These are phyloP conservation scores for Elephas maximus DNA, from an alignment of 2,113 vertebrate genomes.

Conservation along the genomic window DNA sequence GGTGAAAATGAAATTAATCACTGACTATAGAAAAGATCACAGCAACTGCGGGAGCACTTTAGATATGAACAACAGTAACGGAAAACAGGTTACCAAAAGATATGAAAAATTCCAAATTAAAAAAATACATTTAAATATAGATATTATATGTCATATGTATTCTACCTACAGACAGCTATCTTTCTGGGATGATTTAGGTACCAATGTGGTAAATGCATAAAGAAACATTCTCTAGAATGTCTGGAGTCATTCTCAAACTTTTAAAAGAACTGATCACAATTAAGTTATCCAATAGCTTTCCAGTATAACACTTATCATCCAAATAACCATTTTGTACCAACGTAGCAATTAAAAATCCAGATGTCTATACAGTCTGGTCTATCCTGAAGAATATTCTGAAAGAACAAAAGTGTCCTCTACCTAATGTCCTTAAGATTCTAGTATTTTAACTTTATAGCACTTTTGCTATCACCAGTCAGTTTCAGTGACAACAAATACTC, in stretches of 20 bases:
- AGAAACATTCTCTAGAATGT: not conserved
- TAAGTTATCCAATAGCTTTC: constrained; percentile 26
- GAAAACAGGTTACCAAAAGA: not conserved
- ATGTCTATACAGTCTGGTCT: not conserved
- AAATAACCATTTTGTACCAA: not conserved
- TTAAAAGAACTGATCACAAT: constrained; percentile 1
- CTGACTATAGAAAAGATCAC: constrained; percentile 29
- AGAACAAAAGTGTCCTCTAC: not conserved
- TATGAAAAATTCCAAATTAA: constrained; percentile 7
- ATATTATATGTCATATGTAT: not conserved
- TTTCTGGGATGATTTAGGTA: constrained; percentile 23
- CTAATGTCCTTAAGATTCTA: constrained; percentile 20
- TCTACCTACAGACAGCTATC: not conserved
- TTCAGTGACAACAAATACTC: not conserved
- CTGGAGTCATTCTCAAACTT: constrained; percentile 24
- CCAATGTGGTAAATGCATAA: not conserved
- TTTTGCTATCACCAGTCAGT: not conserved
- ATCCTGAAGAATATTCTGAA: constrained; percentile 1
- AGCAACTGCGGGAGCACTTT: not conserved
- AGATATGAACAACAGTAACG: constrained; percentile 23
- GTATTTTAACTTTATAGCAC: constrained; percentile 2
- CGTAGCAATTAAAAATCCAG: constrained; percentile 28
- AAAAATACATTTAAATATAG: not conserved
- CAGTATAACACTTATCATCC: not conserved
- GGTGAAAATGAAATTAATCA: constrained; percentile 45